Evolutionary conservation across 2,113 vertebrate genomes (phyloP).

Genomic region (Gasterosteus nipponicus): DNA sequence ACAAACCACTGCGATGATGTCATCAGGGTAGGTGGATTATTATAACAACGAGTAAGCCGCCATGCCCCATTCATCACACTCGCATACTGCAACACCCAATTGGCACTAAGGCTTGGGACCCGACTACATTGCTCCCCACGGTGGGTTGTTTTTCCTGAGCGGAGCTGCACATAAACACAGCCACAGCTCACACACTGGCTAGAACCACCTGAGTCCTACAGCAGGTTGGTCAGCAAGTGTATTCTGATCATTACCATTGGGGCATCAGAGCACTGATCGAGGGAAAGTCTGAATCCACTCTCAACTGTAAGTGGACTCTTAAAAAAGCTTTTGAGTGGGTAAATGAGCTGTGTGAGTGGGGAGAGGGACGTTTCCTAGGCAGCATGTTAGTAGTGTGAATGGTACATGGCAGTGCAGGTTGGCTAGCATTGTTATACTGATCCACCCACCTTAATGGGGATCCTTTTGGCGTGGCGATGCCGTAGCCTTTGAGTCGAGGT

Average conservation of each 20-base stretch:
- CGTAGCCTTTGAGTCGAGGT: constrained; percentile 99
- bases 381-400: constrained; percentile 73
- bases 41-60: constrained; percentile 92
- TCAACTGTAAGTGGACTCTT: not conserved
- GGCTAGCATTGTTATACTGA: constrained; percentile 99
- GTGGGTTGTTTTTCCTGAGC: constrained; percentile 9
- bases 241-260: not conserved
- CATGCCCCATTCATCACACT: constrained; percentile 74
- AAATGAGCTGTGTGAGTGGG: constrained; percentile 5
- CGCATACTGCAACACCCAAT: constrained; percentile 60
- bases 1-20: constrained; percentile 86
- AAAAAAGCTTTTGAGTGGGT: not conserved
- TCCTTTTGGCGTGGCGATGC: constrained; percentile 98
- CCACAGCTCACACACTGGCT: constrained; percentile 40
- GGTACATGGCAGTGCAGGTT: constrained; percentile 76
- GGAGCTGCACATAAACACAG: constrained; percentile 16
- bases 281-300: constrained; percentile 11
- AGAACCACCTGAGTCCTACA: constrained; percentile 10
- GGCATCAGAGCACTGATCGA: constrained; percentile 2
- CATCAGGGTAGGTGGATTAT: constrained; percentile 99
- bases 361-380: constrained; percentile 59
- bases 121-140: constrained; percentile 30
- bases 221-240: constrained; percentile 31
- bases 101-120: constrained; percentile 37
- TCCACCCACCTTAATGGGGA: constrained; percentile 99